Base-by-base conservation (phyloP, 2,113 vertebrate species). In the Psittacus erithacus region DNA sequence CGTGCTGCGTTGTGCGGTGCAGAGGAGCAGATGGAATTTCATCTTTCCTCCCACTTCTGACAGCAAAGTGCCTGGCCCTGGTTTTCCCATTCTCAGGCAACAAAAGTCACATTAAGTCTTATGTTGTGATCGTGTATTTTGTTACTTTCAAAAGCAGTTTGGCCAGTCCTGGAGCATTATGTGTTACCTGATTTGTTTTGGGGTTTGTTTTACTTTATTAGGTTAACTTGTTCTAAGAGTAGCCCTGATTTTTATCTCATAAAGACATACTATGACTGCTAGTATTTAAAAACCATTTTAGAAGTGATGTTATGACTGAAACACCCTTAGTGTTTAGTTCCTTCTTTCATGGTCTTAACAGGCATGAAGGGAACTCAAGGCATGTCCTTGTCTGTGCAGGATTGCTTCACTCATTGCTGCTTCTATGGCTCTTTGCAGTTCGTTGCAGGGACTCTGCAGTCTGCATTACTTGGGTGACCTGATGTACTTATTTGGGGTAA, bases 1-100 rank as follows among this genome's bases (percentile, higher is more conserved):
- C 16, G 7, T 62, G 77, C 19, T 18, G 70, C 9, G 11, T 60
- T 71, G 89, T 46, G 73, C 31, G 3, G 65, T 38, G 59, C 78
- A 24, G 90, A 87, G 84, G 35, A 46, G 27, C 7, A 22, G 89
- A 52, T 91, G 87, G 86, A 76, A 86, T 91, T 96, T 89, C 84
- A 39, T 81, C 94, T 88, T 96, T 77, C 83, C 82, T 96, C 83
- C 86, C 59, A 25, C 78, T 81, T 33, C 39, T 86, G 80, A 79
- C 91, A 87, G 83, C 71, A 9, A 68, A 59, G 67, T 57, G 46
- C 25, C 86, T 53, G 91, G 59, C 81, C 50, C 79, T 93, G 89
- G 41, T 76, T 88, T 68, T 90, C 43, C 78, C 73, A 24, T 88
- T 94, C 38, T 27, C 39, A 38, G 59, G 86, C 82, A 92, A 80